Evolutionary conservation across 2,888 invertebrate genomes (phyloP), one percentile per base, ranked within the genome.

Genomic region (Drosophila aldrichi): DNA sequence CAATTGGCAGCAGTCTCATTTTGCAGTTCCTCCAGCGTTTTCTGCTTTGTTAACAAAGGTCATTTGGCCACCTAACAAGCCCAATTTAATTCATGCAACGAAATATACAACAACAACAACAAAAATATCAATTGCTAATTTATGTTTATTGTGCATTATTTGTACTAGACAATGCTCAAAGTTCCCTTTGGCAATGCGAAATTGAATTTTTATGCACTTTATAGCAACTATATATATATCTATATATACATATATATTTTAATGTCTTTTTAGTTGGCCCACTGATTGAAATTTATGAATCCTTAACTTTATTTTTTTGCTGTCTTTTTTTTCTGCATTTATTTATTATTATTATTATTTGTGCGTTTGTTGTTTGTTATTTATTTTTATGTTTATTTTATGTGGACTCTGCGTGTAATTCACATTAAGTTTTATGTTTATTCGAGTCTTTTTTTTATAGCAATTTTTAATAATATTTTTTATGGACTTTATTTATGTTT

Each of bases 61-160:
- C 79, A 71, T 55, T 66, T 63, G 63, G 65, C 68, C 56, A 52
- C 49, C 56, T 74, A 78, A 78, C 75, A 49, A 69, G 75, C 62
- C 66, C 74, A 79, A 79, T 81, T 79, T 79, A 74, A 79, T 81
- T 71, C 69, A n/a, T 7, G 29, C 10, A 14, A 52, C 22, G 7
- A 18, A 36, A 54, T 8, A n/a, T 51, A 22, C 1, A 22, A 22
- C 2, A n/a, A n/a, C n/a, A n/a, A 22, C 20, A 22, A 57, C 40
- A 70, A 74, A 77, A 54, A 40, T 40, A 54, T 54, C 70, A 59
- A 69, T 74, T 64, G 63, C 68, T 76, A 87, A 89, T 88, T 86
- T 86, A 89, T 88, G 78, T 82, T 86, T 88, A 86, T 89, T 78
- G 84, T 74, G 66, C 71, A 79, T 80, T 87, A 74, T 89, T 70